Evolutionary conservation across 1,140 invertebrate species (phyloP), one percentile per base, ranked within the genome.

Genomic region (Trichonephila clavipes): DNA sequence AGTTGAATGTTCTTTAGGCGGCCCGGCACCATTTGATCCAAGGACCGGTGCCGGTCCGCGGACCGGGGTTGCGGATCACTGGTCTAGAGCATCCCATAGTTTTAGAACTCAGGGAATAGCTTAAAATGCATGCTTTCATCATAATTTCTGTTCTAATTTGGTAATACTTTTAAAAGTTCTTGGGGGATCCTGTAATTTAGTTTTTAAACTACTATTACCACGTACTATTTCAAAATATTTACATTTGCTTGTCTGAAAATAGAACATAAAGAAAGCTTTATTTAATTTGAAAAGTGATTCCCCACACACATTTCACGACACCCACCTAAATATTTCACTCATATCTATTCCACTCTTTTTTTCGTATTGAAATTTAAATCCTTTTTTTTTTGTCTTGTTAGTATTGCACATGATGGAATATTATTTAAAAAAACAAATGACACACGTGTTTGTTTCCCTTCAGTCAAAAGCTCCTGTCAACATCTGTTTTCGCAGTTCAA

Each of bases 341-440:
- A 40, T 21, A 77, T 61, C 61, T n/a, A 28, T 91, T 59, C 66
- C 82, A 34, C 58, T 88, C 90, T 16, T 91, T 61, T 28, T 16
- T 28, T 21, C 21, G 6, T 21, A 28, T 12, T 12, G 61, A 88
- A 66, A 34, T 61, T 77, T 28, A 19, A 77, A 18, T 18, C 69
- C 69, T 34, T 72, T 77, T 16, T 10, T 40, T 40, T 77, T 77
- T 69, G 19, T 69, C n/a, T 3, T 77, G 8, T 77, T 72, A 12
- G 12, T 40, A 28, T 69, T 77, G 6, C 34, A 16, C 28, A 34
- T 77, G 69, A 34, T 77, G 69, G 69, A 51, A 77, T 77, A 77
- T 16, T 12, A 28, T 24, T 28, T 14, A 34, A 72, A 72, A 72
- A 72, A 10, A 34, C 12, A 72, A 66, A n/a, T 2, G 5, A 8